phyloP scores from a whole-genome alignment of 2,113 vertebrate genomes.

The Puma concolor region DNA sequence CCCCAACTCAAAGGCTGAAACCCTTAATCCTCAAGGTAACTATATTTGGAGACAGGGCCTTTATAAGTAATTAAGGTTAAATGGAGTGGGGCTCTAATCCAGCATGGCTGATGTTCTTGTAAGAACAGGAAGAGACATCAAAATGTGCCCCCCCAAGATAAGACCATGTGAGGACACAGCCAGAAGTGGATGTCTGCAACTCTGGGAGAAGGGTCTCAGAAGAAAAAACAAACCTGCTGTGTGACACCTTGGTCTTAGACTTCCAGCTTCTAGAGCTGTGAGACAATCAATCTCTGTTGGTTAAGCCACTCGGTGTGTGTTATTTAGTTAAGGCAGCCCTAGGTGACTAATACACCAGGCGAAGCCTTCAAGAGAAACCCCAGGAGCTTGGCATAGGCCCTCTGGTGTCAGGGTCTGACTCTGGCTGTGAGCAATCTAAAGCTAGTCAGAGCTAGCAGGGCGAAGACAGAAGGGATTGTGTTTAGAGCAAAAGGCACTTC shows the following conservation, averaged over 20 bases:
- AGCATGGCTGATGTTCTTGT: background rate
- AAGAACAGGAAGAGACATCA: background rate
- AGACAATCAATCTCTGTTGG: background rate
- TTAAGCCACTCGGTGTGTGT: background rate
- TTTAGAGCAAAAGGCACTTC: background rate
- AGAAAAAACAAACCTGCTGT: background rate
- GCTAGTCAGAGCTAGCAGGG: background rate
- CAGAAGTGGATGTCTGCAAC: background rate
- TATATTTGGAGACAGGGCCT: background rate
- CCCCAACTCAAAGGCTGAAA: background rate
- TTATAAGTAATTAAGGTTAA: background rate
- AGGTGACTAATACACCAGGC: background rate
- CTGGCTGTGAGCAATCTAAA: background rate
- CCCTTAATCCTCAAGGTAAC: background rate
- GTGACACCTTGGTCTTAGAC: background rate
- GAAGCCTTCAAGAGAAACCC: background rate
- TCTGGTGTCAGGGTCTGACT: background rate
- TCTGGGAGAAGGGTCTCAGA: background rate
- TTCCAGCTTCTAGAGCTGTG: background rate
- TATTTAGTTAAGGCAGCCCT: background rate
- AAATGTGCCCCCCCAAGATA: background rate
- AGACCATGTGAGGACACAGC: background rate
- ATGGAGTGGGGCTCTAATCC: background rate
- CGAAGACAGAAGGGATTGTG: background rate
- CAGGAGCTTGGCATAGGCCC: background rate